Evolutionary conservation across 2,113 vertebrate species (phyloP), one percentile per base, ranked within the genome.

Genomic region (Brachionichthys hirsutus): DNA sequence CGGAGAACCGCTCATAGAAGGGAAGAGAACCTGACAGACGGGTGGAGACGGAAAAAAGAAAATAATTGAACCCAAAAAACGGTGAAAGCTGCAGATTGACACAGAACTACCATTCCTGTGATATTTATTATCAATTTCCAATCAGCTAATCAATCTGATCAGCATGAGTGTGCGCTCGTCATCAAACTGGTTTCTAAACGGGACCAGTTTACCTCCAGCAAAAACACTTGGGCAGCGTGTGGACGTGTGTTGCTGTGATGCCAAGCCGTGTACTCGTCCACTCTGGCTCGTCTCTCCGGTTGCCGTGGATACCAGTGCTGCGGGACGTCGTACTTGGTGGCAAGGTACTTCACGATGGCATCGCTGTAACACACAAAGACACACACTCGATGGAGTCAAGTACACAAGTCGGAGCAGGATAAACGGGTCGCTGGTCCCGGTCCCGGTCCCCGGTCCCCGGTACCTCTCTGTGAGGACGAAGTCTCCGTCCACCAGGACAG

Each of bases 391-490:
- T 16, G n/a, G n/a, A 8, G 15, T 43, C 7, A 30, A 30, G 24
- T 30, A 30, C 24, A 6, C 9, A 38, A 38, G 36, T 35, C n/a
- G n/a, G 34, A 35, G 9, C 34, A 4, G 34, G 34, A 9, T 35
- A 4, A 35, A 11, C 47, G 52, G 7, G 15, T 12, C 24, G 3
- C 24, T 30, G 24, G 24, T 30, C 3, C 24, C 6, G 24, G 24
- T 30, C 24, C 6, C 24, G 3, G 24, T 3, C 6, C 6, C 24
- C 6, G 6, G 24, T 30, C 24, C 6, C 24, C 6, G 24, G n/a
- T 18, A 92, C 90, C 91, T 92, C 64, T 92, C 91, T 3, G 89
- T 92, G 16, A 92, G 86, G 8, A 91, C 43, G 38, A 92, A 92
- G 5, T 73, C 83, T 11, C 71, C 53, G 56, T 90, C 88, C 17